Percentiles rank a stretch among this genome's conserved stretches.
phyloP scores from a whole-genome alignment of 2,888 invertebrate genomes.

The Perdita meconis region DNA sequence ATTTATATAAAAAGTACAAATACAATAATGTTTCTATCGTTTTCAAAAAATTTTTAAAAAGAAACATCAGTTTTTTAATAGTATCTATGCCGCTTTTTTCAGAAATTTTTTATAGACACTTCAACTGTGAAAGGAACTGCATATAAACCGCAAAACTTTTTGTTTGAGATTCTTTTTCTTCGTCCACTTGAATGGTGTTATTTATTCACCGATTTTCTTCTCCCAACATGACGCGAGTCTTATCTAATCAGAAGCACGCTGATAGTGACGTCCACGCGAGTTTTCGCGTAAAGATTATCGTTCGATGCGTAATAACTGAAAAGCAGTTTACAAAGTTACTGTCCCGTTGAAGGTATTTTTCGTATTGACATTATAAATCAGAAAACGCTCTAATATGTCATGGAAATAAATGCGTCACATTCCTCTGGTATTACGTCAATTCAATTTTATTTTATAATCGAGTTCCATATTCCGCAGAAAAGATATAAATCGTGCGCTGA shows the following conservation, averaged over 20 bases:
- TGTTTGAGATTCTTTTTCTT: neutral
- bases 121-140: too few relatives aligned
- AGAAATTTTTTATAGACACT: too few relatives aligned
- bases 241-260: slow-evolving; percentile 37
- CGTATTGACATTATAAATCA: neutral
- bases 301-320: neutral
- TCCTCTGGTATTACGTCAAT: neutral
- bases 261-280: neutral
- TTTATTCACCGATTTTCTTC: neutral
- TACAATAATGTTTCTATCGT: too few relatives aligned
- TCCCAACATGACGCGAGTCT: neutral
- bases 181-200: neutral
- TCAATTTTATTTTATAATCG: neutral
- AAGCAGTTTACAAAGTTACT: neutral
- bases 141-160: too few relatives aligned
- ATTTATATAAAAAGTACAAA: too few relatives aligned
- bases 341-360: neutral
- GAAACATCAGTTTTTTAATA: too few relatives aligned
- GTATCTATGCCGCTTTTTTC: too few relatives aligned
- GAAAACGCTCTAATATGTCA: neutral
- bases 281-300: neutral
- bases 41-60: neutral
- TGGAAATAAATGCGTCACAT: neutral
- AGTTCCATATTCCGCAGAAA: neutral
- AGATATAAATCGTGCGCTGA: neutral